Conservation (phyloP, 2,888 invertebrate species). For the Scelioninae gen. 2 region DNA sequence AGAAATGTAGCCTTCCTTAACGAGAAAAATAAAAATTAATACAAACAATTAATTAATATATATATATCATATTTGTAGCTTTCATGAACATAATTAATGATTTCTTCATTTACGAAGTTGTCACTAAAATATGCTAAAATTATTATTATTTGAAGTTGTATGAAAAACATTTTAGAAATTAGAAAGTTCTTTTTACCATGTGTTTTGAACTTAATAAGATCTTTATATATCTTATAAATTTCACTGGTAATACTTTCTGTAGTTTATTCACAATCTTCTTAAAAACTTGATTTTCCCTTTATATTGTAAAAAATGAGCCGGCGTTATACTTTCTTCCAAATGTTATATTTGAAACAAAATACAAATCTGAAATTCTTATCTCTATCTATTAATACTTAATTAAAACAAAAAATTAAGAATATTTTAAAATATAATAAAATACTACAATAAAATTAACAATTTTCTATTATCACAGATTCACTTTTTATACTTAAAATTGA, state of each 20-base stretch:
- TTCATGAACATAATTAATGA: background rate
- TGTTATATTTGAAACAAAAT: no score
- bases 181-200: conserved; percentile 38
- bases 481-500: no score
- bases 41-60: background rate
- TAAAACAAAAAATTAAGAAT: no score
- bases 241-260: conserved; percentile 38
- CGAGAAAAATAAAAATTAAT: no score
- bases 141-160: conserved; percentile 1
- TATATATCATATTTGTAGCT: background rate
- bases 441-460: no score
- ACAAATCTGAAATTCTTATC: no score
- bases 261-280: conserved; percentile 19
- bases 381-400: no score
- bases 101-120: background rate
- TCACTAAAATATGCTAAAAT: background rate
- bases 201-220: conserved; percentile 18
- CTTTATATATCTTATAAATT: conserved; percentile 41
- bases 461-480: no score
- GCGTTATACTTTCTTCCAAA: no score
- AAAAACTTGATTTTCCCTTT: conserved; percentile 32
- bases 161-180: conserved; percentile 29
- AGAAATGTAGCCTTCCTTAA: background rate
- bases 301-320: conserved; percentile 25
- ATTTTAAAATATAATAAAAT: no score